Percentiles rank a stretch among this genome's conserved stretches.
These are phyloP conservation scores for Pelochelys cantorii DNA, from an alignment of 2,797 vertebrate genomes.

Conservation along the genomic window DNA sequence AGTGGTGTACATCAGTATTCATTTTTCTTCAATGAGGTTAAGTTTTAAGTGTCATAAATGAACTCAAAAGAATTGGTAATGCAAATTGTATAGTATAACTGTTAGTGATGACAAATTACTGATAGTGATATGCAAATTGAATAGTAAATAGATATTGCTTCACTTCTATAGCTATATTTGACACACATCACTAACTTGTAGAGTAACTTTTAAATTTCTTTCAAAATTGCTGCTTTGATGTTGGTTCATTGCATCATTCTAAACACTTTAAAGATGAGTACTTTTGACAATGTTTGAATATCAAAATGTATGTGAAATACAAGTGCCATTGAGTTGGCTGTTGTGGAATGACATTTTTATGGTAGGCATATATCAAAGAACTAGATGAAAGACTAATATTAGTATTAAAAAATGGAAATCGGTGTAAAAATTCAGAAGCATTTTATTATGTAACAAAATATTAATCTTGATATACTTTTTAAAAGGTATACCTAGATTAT, in stretches of 20 bases:
- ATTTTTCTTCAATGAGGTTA: not conserved
- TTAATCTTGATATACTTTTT: not conserved
- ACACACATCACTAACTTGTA: not conserved
- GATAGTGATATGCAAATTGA: not conserved
- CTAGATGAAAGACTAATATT: accelerated
- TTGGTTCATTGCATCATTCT: not conserved
- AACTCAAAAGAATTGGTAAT: not conserved
- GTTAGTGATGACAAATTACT: not conserved
- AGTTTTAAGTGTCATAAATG: not conserved
- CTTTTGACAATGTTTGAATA: not conserved
- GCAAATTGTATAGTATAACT: not conserved
- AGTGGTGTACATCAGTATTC: not conserved
- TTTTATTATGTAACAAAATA: not conserved
- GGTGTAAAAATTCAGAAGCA: not conserved
- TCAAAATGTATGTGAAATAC: not conserved
- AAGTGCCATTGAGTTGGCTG: not conserved
- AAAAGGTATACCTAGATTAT: not conserved
- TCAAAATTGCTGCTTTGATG: not conserved
- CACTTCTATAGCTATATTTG: not conserved
- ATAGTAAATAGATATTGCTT: not conserved
- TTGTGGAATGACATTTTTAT: not conserved
- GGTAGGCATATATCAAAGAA: not conserved
- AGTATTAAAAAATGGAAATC: not conserved
- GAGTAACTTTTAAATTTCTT: not conserved
- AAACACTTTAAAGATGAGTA: not conserved